A percentile compares a stretch with the other conserved stretches of the same genome.
These are phyloP conservation scores for Gila orcuttii DNA, from an alignment of 2,113 vertebrate genomes.

Conservation along the genomic window DNA sequence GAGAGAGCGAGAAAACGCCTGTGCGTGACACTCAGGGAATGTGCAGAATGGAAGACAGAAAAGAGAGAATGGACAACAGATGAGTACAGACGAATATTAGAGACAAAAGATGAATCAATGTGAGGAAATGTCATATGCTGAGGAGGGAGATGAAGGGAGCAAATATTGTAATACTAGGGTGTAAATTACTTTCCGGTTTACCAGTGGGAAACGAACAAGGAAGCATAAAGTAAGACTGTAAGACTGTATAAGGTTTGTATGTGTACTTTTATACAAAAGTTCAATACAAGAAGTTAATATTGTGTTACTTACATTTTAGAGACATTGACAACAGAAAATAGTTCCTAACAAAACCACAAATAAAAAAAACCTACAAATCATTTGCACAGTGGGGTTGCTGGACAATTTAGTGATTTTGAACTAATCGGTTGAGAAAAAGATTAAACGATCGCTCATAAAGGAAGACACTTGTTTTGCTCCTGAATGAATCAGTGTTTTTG, in stretches of 20 bases:
- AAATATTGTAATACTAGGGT: neutral
- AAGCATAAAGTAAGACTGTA: neutral
- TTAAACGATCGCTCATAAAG: no score
- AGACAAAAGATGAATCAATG: constrained; percentile 1
- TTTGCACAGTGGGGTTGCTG: neutral
- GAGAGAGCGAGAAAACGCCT: neutral
- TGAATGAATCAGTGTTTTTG: no score
- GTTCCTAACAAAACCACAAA: neutral
- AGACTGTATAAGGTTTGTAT: neutral
- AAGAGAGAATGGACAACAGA: constrained; percentile 23
- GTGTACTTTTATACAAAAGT: neutral
- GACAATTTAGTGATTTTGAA: neutral
- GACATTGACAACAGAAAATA: neutral
- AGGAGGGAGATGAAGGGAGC: neutral
- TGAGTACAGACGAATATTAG: neutral
- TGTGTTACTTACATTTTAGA: neutral
- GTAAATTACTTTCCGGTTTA: constrained; percentile 3
- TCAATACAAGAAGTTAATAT: neutral
- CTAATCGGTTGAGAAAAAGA: neutral
- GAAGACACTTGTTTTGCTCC: neutral
- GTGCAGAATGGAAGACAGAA: constrained; percentile 8
- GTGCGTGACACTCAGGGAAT: neutral
- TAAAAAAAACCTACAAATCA: no score
- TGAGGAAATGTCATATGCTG: constrained; percentile 22
- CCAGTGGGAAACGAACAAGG: neutral